Base-by-base conservation (phyloP, 2,113 vertebrate genomes). In the Rhabdomys dilectus region DNA sequence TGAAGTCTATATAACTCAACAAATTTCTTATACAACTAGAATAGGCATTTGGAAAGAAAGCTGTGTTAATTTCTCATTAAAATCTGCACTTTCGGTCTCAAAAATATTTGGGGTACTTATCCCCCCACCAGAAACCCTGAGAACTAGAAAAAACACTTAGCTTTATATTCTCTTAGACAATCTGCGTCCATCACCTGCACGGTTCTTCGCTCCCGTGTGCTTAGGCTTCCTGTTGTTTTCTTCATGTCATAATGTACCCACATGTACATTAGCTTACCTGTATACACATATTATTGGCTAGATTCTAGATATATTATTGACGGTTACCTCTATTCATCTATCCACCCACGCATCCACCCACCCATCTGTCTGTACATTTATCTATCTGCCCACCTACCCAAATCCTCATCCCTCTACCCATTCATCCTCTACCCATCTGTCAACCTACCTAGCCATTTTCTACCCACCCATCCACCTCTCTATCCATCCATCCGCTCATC, bases 371-470 rank as follows among this genome's bases (percentile, higher is more conserved):
- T 19, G 34, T 36, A 21, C 0, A 53, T 12, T 8, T 29, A 19
- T 26, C 29, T 6, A 17, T 26, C 11, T 31, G 11, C 12, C 4
- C 31, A 81, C 11, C 48, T 13, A 56, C 9, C 48, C 5, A n/a
- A 31, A 17, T 22, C 34, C 5, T 15, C 34, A 36, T 21, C 9
- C 7, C 13, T 16, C 42, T 58, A 34, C 15, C 21, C 21, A 24
- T 81, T 45, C 29, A 56, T 42, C 15, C 8, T 7, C 29, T 21
- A 36, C 7, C 8, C 15, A 51, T 19, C 76, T 45, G 34, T 36
- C 19, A 7, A 51, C 0, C 13, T 10, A 53, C 0, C 8, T 0
- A 19, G 2, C 31, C 17, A 19, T 10, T 29, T 21, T 34, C 48
- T 3, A 8, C 3, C 7, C n/a, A 48, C 2, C 39, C 34, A 22